Base-by-base conservation (phyloP, 2,797 vertebrate species). In the Poeciliopsis paucimaculata region DNA sequence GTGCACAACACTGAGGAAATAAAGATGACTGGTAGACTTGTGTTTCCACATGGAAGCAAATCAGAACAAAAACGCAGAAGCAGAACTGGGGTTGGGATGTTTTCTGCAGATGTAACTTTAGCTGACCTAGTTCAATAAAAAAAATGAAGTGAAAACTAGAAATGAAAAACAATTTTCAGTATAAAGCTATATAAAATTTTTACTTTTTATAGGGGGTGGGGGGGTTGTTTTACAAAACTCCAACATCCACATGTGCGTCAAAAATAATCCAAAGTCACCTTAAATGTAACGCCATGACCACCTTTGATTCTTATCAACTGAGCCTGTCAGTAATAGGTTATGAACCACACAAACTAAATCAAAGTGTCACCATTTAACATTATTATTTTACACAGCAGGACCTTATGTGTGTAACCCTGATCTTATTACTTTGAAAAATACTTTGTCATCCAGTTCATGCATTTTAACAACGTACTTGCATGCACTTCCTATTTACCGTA, bases 61-160 rank as follows among this genome's bases (percentile, higher is more conserved):
- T 76, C 49, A 28, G 2, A 55, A 3, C 34, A 70, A 73, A 64
- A 77, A 39, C 5, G 12, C 13, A 41, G 60, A 62, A 49, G 46
- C 51, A 62, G 82, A 77, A 70, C 31, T 77, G 75, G 2, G 12
- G 31, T 31, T 74, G 31, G 43, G 41, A 11, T 45, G 12, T 26
- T 43, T 64, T 75, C 18, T 15, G 15, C 18, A 51, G 1, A 28
- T 0, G 31, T 41, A n/a, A 71, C 36, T 71, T 49, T 20, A 39
- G 0, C 9, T 20, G n/a, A 81, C 7, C 3, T 13, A 26, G 1
- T 26, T 46, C 20, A 36, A 70, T 23, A 36, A 78, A 43, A 51
- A 75, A 72, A 15, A 12, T 15, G 76, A 88, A 90, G 77, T 85
- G 77, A 82, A 71, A 79, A 45, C 26, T 60, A 10, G 74, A 57